Base-by-base conservation (phyloP, 2,888 invertebrate species). In the Eristalis arbustorum region DNA sequence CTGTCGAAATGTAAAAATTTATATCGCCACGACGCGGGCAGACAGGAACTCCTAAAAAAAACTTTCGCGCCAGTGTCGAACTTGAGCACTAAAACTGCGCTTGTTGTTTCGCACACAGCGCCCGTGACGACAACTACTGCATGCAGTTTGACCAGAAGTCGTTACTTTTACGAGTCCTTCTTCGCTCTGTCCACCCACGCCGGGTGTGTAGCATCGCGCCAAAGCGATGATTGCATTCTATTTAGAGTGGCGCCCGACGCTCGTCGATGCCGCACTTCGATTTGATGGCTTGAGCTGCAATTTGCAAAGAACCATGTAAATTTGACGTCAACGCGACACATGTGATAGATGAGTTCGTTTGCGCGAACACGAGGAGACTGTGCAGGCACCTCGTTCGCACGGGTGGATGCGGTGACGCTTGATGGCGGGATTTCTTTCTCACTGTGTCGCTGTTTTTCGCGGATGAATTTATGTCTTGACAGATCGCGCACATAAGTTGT, bases 271-370 rank as follows among this genome's bases (percentile, higher is more conserved):
- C 64, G 13, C 84, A 75, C 66, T 79, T 64, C 61, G 49, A 64
- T 67, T 74, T 79, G 62, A 69, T 57, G 57, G 69, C 25, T 74
- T 74, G 69, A 74, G 77, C 71, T 79, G 79, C 56, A 75, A 84
- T 84, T 84, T 84, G 75, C 75, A 71, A 79, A 84, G 84, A 68
- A 75, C 56, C 74, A 74, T 84, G 84, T 78, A 84, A 79, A 84
- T 79, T 74, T 84, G 79, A 79, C 79, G 67, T 67, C 74, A 79
- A 79, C 84, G 71, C 79, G 84, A 79, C 84, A 49, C 49, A 79
- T 79, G 71, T 79, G 84, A 84, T 79, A 75, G 75, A 84, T 84
- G 84, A 78, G 79, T 79, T 84, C 78, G 64, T 78, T n/a, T n/a
- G 42, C 73, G 37, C n/a, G 37, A 42, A 68, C 37, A 34, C 56